These are phyloP conservation scores for Porites lobata DNA, from an alignment of 92 coral and sea anemone species.

Conservation along the genomic window DNA sequence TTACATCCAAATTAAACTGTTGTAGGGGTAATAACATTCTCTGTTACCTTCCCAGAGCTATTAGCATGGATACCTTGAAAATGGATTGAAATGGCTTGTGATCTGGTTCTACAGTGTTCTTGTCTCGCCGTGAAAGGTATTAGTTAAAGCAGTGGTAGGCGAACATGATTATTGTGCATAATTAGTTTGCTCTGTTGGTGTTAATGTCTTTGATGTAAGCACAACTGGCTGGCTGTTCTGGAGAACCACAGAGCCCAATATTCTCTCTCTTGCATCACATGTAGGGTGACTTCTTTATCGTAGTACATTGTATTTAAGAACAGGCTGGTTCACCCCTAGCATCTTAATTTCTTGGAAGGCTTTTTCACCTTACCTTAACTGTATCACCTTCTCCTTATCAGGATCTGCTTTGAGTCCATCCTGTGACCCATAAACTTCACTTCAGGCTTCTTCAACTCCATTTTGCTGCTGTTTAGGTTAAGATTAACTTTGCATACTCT, in stretches of 20 bases:
- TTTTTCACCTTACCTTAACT: too few species aligned
- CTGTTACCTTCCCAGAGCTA: constrained; percentile 30
- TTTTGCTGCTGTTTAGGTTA: constrained; percentile 15
- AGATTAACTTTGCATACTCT: constrained; percentile 36
- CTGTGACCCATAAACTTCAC: constrained; percentile 55
- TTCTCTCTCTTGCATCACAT: too few species aligned
- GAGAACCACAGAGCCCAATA: too few species aligned
- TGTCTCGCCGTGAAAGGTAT: constrained; percentile 38
- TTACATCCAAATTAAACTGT: constrained; percentile 54
- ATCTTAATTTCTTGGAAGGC: too few species aligned
- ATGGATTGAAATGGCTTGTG: constrained; percentile 57
- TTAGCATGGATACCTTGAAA: constrained; percentile 38
- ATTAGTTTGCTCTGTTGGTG: too few species aligned
- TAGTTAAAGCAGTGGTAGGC: constrained; percentile 47
- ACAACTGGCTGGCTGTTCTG: too few species aligned
- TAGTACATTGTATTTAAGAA: too few species aligned
- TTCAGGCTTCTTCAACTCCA: not conserved
- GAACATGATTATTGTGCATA: constrained; percentile 31
- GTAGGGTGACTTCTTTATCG: too few species aligned
- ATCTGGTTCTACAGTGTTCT: constrained; percentile 45
- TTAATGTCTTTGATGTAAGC: too few species aligned
- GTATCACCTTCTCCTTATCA: constrained; percentile 32
- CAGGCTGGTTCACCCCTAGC: too few species aligned
- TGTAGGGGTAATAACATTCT: constrained; percentile 54
- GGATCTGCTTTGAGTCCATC: constrained; percentile 59